These are phyloP conservation scores for Sebastes minor DNA, from an alignment of 2,797 vertebrate genomes.

Conservation along the genomic window DNA sequence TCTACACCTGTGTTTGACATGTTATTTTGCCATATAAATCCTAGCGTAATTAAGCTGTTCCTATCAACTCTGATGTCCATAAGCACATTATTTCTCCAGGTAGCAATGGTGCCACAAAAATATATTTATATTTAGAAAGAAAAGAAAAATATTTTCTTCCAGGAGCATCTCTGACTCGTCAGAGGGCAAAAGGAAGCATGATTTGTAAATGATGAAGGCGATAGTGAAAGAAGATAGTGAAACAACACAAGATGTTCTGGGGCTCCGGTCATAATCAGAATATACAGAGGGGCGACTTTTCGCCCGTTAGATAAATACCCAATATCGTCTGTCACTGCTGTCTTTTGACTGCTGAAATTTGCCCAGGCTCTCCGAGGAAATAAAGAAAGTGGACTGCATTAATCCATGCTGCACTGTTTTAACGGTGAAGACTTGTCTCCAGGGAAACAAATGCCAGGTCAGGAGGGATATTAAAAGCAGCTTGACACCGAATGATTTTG, in stretches of 20 bases:
- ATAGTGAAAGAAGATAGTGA: background rate
- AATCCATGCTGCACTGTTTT: conserved; percentile 56
- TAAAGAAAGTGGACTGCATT: conserved; percentile 58
- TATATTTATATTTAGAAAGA: too few species aligned
- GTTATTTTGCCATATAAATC: background rate
- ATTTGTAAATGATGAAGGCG: background rate
- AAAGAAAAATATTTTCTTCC: background rate
- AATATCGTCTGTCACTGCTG: conserved; percentile 7
- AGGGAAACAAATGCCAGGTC: conserved; percentile 68
- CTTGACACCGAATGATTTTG: conserved; percentile 55
- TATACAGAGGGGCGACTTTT: background rate
- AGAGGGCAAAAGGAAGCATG: background rate
- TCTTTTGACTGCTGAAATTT: conserved; percentile 65
- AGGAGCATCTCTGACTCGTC: background rate
- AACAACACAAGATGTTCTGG: background rate
- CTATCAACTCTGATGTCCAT: background rate
- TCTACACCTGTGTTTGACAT: background rate
- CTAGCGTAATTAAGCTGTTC: too few species aligned
- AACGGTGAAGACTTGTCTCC: conserved; percentile 49
- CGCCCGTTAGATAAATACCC: background rate
- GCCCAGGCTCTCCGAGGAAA: conserved; percentile 70
- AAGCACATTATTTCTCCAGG: background rate
- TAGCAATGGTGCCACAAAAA: too few species aligned
- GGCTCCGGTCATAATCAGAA: background rate
- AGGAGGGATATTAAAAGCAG: conserved; percentile 56